phyloP scores from a whole-genome alignment of 2,888 invertebrate genomes.

The Vesta saturnalis region DNA sequence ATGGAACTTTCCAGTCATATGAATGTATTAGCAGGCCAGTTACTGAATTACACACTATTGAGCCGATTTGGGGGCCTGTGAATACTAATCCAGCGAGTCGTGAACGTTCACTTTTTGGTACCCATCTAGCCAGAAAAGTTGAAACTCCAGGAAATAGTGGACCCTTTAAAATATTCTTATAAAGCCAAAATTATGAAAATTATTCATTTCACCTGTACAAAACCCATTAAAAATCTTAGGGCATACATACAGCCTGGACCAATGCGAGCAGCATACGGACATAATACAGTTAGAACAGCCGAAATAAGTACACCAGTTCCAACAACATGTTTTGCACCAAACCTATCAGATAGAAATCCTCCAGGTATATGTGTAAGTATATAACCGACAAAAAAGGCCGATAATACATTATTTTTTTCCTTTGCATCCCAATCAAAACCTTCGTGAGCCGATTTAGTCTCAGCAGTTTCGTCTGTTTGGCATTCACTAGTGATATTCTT shows the following conservation, averaged over 20 bases:
- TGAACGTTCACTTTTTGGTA: constrained; percentile 79
- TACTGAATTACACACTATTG: constrained; percentile 70
- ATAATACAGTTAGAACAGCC: background rate
- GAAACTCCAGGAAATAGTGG: constrained; percentile 58
- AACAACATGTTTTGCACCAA: constrained; percentile 2
- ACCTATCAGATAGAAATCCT: background rate
- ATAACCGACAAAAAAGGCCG: background rate
- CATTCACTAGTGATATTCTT: background rate
- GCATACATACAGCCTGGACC: background rate
- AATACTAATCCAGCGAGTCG: constrained; percentile 82
- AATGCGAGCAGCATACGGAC: background rate
- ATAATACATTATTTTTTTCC: background rate
- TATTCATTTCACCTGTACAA: constrained; percentile 11
- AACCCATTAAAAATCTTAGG: constrained; percentile 7
- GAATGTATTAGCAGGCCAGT: constrained; percentile 76
- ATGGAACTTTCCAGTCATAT: constrained; percentile 77
- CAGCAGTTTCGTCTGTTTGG: background rate
- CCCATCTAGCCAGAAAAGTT: constrained; percentile 80
- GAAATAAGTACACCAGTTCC: background rate
- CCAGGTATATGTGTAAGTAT: background rate
- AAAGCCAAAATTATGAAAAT: background rate
- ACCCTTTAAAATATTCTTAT: too few relatives aligned
- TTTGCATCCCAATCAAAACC: background rate
- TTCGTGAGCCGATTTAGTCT: background rate
- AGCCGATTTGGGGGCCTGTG: constrained; percentile 77